Evolutionary conservation across 2,888 invertebrate genomes (phyloP), one percentile per base, ranked within the genome.

Genomic region (Aleiodes testaceus): DNA sequence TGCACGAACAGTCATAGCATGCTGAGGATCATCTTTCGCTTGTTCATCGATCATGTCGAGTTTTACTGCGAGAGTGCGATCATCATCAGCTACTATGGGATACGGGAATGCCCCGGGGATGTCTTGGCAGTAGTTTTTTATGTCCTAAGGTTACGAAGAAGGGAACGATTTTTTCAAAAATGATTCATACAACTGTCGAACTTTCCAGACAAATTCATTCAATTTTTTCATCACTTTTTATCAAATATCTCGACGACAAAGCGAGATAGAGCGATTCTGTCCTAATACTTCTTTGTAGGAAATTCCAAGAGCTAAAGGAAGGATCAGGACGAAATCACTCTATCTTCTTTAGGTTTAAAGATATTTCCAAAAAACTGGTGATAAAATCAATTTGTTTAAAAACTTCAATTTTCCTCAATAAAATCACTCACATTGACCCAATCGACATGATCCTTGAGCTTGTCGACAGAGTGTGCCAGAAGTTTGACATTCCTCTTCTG

Each of bases 31-130:
- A 79, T 92, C 90, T 78, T 90, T 91, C 83, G 94, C 92, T 36
- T 90, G 90, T 75, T 93, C 93, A 83, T 95, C 95, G 72, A 96
- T 89, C 94, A 96, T 95, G 76, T 94, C 94, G 73, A 96, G 88
- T 77, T 90, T 81, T 0, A 92, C 91, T 16, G 95, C 95, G 79
- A 96, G 86, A 52, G 90, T 90, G 14, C 95, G 90, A 7, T 90
- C 90, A 49, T 91, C 91, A 87, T 96, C 96, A 12, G 94, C 93
- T 78, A 96, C 93, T 77, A 96, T 95, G 14, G 95, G 95, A 85
- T 92, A 95, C 0, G 95, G 94, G 78, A 95, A 93, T 2, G 92
- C 91, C 5, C 92, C 92, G 80, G 91, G 91, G 84, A 93, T 93
- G 79, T 93, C 92, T 77, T 88, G 86, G 81, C 93, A 93, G 81